Evolutionary conservation across 2,888 invertebrate species (phyloP).

Genomic region (Caenorhabditis sp.): DNA sequence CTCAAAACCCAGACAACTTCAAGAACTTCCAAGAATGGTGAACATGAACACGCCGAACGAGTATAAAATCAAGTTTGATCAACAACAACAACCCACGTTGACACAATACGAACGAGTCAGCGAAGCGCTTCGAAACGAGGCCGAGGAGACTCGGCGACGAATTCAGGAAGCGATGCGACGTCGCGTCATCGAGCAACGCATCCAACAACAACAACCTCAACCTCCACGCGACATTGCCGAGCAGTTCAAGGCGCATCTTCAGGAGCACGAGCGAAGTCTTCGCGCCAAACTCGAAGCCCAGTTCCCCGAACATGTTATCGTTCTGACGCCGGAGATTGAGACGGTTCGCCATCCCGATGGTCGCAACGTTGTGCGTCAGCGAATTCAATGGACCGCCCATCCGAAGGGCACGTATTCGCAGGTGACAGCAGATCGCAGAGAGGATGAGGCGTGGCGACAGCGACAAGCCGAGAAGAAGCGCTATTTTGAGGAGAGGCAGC

Average conservation of each 20-base stretch:
- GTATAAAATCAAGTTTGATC: slow-evolving; percentile 28
- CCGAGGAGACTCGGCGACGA: slow-evolving; percentile 32
- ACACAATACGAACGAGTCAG: slow-evolving; percentile 22
- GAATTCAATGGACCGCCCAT: slow-evolving; percentile 43
- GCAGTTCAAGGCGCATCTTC: slow-evolving; percentile 31
- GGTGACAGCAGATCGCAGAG: background rate
- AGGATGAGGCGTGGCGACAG: background rate
- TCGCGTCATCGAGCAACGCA: background rate
- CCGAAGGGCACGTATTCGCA: slow-evolving; percentile 12
- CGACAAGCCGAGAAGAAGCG: background rate
- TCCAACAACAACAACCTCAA: background rate
- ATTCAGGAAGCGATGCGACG: slow-evolving; percentile 29
- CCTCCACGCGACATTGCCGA: slow-evolving; percentile 31
- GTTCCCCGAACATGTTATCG: slow-evolving; percentile 36
- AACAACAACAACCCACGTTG: too few relatives aligned
- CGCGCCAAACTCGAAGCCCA: slow-evolving; percentile 28
- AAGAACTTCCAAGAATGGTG: slow-evolving; percentile 33
- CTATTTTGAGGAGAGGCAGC: slow-evolving; percentile 7
- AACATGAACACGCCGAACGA: slow-evolving; percentile 15
- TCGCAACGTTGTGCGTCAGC: slow-evolving; percentile 24
- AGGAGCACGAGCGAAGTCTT: slow-evolving; percentile 31
- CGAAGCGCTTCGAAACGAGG: slow-evolving; percentile 24
- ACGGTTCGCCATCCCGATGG: slow-evolving; percentile 38
- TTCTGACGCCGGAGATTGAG: slow-evolving; percentile 37
- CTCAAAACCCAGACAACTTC: slow-evolving; percentile 25